A percentile compares a stretch with the other conserved stretches of the same genome.
Conservation (phyloP, 2,888 invertebrate species). For the Lithophane semibrunnea region DNA sequence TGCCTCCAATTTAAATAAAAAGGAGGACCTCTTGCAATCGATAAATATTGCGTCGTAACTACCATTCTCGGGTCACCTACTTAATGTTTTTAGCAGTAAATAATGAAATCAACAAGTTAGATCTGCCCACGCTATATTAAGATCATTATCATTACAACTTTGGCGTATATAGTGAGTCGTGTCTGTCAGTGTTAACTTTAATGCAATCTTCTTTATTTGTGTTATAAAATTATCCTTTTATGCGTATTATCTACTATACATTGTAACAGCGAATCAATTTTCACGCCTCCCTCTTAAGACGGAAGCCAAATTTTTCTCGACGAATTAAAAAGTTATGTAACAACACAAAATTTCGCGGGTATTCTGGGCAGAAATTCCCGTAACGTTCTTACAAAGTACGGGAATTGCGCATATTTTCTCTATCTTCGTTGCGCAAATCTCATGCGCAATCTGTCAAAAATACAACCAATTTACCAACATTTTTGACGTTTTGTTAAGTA, state of each 20-base stretch:
- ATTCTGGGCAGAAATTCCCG: too few relatives aligned
- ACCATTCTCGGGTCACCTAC: constrained; percentile 56
- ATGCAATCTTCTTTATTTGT: background rate
- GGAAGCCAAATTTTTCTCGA: too few relatives aligned
- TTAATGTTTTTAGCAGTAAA: constrained; percentile 51
- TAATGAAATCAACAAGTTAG: constrained; percentile 58
- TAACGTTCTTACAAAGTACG: too few relatives aligned
- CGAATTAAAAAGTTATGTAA: too few relatives aligned
- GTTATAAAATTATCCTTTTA: background rate
- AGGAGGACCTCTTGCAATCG: constrained; percentile 34
- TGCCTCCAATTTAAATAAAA: constrained; percentile 34
- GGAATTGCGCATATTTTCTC: too few relatives aligned
- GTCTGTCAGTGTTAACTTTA: constrained; percentile 29
- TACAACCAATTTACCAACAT: too few relatives aligned
- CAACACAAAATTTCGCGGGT: too few relatives aligned
- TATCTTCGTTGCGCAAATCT: too few relatives aligned
- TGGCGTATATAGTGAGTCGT: constrained; percentile 15
- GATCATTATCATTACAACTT: constrained; percentile 56
- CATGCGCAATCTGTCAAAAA: too few relatives aligned
- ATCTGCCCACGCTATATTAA: constrained; percentile 53
- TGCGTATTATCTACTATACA: background rate
- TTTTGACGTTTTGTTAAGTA: too few relatives aligned
- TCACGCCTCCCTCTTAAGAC: too few relatives aligned
- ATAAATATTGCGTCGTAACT: constrained; percentile 40
- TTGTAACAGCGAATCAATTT: too few relatives aligned